These are phyloP conservation scores for Ciconia nigra DNA, from an alignment of 2,797 vertebrate genomes.

Conservation along the genomic window DNA sequence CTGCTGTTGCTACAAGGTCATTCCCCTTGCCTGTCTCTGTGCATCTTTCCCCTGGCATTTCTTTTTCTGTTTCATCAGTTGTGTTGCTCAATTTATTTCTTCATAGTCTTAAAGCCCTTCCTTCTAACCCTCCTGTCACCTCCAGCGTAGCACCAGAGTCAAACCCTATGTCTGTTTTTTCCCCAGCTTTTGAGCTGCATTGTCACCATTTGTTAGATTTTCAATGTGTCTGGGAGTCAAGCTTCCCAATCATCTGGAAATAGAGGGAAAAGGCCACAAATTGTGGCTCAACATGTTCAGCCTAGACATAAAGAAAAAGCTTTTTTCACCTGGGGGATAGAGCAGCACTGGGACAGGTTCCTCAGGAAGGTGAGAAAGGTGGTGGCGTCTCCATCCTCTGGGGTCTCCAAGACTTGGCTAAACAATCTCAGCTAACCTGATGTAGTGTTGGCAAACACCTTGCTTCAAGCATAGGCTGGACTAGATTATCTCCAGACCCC, in stretches of 20 bases:
- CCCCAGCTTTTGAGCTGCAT: neutral
- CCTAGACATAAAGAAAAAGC: neutral
- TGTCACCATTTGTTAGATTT: neutral
- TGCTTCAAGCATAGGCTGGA: neutral
- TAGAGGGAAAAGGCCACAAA: neutral
- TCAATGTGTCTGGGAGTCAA: neutral
- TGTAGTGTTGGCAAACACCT: neutral
- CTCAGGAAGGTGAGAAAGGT: neutral
- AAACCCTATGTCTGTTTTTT: neutral
- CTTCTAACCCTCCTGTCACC: neutral
- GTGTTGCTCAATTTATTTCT: neutral
- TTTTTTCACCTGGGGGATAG: neutral
- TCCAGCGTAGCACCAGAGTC: neutral
- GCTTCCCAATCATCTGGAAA: neutral
- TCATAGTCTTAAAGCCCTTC: neutral
- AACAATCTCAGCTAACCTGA: neutral
- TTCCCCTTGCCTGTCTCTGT: neutral
- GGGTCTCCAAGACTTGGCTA: neutral
- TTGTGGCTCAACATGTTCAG: neutral
- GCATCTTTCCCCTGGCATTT: neutral
- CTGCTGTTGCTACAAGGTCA: neutral
- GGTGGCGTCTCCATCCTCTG: neutral
- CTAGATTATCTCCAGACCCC: neutral
- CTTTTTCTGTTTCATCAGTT: neutral
- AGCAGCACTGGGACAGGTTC: neutral